A percentile compares a stretch with the other conserved stretches of the same genome.
Conservation (phyloP, 2,888 invertebrate genomes). For the Teinopalpus imperialis region DNA sequence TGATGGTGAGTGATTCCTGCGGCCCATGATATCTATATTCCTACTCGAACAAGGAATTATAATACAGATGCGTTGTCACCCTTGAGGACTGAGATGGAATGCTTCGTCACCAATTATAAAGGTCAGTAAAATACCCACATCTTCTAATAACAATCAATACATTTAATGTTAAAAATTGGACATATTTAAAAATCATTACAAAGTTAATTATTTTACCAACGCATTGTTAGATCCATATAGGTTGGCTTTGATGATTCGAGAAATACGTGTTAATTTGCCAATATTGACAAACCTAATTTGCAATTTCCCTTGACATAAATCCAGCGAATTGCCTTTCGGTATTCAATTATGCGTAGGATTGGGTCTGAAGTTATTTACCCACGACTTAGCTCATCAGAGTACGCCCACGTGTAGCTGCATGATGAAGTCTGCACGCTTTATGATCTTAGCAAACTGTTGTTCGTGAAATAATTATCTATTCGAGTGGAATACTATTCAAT, state of each 20-base stretch:
- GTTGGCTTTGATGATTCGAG: neutral
- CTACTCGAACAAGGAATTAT: too few relatives aligned
- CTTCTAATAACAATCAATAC: too few relatives aligned
- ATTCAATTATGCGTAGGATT: conserved; percentile 23
- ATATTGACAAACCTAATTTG: conserved; percentile 28
- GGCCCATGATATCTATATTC: too few relatives aligned
- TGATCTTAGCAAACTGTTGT: conserved; percentile 19
- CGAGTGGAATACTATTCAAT: conserved; percentile 6
- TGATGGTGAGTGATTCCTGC: too few relatives aligned
- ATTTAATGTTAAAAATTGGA: too few relatives aligned
- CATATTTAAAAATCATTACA: too few relatives aligned
- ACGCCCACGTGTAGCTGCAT: conserved; percentile 12
- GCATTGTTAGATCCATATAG: too few relatives aligned
- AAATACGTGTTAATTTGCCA: conserved; percentile 2
- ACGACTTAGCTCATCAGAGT: conserved; percentile 22
- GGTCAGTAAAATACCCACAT: too few relatives aligned
- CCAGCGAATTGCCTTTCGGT: conserved; percentile 29
- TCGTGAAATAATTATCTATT: conserved; percentile 21
- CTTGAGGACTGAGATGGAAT: too few relatives aligned
- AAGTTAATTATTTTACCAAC: too few relatives aligned
- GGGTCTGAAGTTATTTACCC: conserved; percentile 20
- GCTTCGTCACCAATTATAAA: too few relatives aligned
- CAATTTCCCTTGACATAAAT: conserved; percentile 30
- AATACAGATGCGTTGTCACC: too few relatives aligned
- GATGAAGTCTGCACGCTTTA: conserved; percentile 22